phyloP scores from a whole-genome alignment of 2,888 invertebrate genomes.

The Torymus aiolomorphi region DNA sequence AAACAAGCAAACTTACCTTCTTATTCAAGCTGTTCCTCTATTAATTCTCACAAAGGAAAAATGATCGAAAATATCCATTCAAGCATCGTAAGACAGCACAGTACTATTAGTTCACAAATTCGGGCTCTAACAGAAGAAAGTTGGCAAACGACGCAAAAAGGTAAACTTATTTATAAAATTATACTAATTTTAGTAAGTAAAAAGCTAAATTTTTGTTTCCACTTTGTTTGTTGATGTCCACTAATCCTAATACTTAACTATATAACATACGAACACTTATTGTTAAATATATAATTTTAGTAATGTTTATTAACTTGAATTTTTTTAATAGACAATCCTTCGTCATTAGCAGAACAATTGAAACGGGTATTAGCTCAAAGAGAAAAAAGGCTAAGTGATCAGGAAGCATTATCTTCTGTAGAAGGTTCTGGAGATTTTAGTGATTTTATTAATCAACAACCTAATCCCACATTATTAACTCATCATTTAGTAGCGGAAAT shows the following conservation, averaged over 20 bases:
- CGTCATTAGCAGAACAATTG: slow-evolving; percentile 89
- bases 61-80: slow-evolving; percentile 71
- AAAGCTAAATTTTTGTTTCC: no score
- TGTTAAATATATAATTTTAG: no score
- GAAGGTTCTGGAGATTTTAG: slow-evolving; percentile 81
- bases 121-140: slow-evolving; percentile 74
- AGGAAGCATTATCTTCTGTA: slow-evolving; percentile 74
- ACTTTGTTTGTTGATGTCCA: no score
- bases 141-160: slow-evolving; percentile 72
- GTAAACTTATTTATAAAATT: no score
- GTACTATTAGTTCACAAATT: slow-evolving; percentile 74
- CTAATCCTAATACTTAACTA: no score
- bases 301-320: neutral
- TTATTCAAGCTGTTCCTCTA: slow-evolving; percentile 73
- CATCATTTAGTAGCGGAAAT: slow-evolving; percentile 92
- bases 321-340: slow-evolving; percentile 74
- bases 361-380: slow-evolving; percentile 91
- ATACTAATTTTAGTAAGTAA: no score
- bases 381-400: slow-evolving; percentile 83
- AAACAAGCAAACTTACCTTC: slow-evolving; percentile 73
- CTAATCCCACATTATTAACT: slow-evolving; percentile 83
- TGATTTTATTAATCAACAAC: slow-evolving; percentile 79
- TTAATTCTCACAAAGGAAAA: slow-evolving; percentile 72
- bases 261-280: no score
- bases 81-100: slow-evolving; percentile 71